Evolutionary conservation across 2,888 invertebrate species (phyloP), one percentile per base, ranked within the genome.

Genomic region (Bursaphelenchus okinawaensis): DNA sequence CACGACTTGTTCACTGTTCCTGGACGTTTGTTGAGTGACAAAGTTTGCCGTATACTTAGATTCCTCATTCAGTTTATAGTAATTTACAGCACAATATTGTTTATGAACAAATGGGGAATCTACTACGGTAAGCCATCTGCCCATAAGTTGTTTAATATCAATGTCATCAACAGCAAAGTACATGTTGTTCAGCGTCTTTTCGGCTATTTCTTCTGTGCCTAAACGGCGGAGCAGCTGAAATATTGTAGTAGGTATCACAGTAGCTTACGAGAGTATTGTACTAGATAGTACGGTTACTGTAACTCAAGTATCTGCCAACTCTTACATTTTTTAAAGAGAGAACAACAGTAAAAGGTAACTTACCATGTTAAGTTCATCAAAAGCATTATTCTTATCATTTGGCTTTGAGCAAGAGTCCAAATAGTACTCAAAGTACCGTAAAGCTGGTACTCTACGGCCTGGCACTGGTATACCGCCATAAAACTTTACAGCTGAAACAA

Each of bases 111-210:
- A 68, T 7, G 76, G 78, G 12, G 80, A 76, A 55, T 79, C 79
- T 19, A 82, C 77, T 16, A 79, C 81, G 52, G 75, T 75, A 62
- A 73, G 79, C 82, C 82, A 82, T 52, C 71, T 73, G 6, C 82
- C 82, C 73, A 76, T 74, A 57, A 80, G 62, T 23, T 66, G 68
- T 7, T 75, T 72, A 26, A 77, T 65, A 19, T 83, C 75, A 24
- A 83, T 68, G 52, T 80, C 82, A 8, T 73, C 80, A 62, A 82
- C 74, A 7, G 73, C 68, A 52, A 74, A 77, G 62, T 77, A 82
- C 12, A 82, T 61, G 12, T 74, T 70, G 40, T 72, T 68, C 67
- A 78, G 78, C 9, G 76, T 65, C 56, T 78, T 77, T 31, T 73
- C 70, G 4, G 79, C 81, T 0, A 82, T 74, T 24, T 76, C 73